Percentiles rank a stretch among this genome's conserved stretches.
phyloP scores from a whole-genome alignment of 2,113 vertebrate species.

The Charina bottae region DNA sequence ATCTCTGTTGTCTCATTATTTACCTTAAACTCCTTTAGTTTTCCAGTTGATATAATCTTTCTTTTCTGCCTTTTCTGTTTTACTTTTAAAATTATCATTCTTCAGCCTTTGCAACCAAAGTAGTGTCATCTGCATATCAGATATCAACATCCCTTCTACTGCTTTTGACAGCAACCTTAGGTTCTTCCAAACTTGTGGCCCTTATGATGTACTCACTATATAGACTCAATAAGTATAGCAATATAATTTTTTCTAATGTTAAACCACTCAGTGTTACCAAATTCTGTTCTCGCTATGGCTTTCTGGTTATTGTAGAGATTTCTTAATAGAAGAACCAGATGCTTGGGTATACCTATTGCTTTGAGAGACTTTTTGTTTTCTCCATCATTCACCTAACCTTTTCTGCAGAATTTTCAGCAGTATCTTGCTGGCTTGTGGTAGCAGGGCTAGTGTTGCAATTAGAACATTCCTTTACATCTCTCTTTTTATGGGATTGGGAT shows the following conservation, averaged over 20 bases:
- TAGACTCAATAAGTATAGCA: neutral
- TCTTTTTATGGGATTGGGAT: neutral
- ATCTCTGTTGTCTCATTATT: neutral
- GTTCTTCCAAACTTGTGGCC: neutral
- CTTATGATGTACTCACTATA: neutral
- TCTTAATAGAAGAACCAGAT: too few relatives aligned
- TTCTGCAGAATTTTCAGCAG: too few relatives aligned
- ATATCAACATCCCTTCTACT: neutral
- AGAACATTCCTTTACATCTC: too few relatives aligned
- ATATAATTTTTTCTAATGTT: too few relatives aligned
- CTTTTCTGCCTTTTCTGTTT: neutral
- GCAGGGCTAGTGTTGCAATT: too few relatives aligned
- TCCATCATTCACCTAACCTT: too few relatives aligned
- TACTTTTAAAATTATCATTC: neutral
- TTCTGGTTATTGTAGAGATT: too few relatives aligned
- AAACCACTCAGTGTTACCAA: too few relatives aligned
- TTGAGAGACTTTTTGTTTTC: too few relatives aligned
- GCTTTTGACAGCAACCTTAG: neutral
- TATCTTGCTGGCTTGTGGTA: too few relatives aligned
- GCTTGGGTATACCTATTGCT: too few relatives aligned
- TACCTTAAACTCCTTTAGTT: neutral
- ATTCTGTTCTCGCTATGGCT: too few relatives aligned
- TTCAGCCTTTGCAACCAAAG: neutral
- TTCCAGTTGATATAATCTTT: neutral
- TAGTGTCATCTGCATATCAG: neutral